A percentile compares a stretch with the other conserved stretches of the same genome.
Conservation (phyloP, 2,113 vertebrate species). For the Illadopsis cleaveri region DNA sequence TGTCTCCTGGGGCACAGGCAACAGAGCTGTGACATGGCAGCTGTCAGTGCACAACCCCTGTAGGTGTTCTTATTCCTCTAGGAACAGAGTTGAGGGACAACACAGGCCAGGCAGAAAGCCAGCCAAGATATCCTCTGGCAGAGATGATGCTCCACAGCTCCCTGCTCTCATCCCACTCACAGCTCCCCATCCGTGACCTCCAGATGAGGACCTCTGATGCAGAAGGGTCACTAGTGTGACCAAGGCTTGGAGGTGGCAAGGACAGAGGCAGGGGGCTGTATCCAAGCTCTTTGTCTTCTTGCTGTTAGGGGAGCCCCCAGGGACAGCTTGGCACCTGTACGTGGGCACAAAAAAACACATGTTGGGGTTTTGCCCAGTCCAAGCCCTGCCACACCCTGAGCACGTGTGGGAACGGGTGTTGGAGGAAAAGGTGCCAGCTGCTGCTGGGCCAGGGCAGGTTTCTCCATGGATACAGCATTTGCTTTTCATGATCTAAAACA, state of each 20-base stretch:
- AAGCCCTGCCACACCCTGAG: neutral
- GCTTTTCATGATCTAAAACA: neutral
- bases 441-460: neutral
- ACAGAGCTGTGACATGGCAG: neutral
- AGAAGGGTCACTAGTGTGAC: neutral
- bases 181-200: neutral
- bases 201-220: accelerated
- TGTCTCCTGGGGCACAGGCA: accelerated
- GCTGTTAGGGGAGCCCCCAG: neutral
- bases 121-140: neutral
- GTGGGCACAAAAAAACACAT: neutral
- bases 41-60: neutral
- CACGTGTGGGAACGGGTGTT: accelerated
- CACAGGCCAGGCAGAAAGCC: neutral
- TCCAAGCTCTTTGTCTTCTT: neutral
- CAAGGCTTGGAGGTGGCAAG: neutral
- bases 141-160: accelerated
- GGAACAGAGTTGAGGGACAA: neutral
- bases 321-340: neutral
- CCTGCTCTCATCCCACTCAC: neutral
- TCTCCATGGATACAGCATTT: neutral
- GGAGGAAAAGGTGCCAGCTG: neutral
- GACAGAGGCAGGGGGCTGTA: neutral
- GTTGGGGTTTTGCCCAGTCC: neutral
- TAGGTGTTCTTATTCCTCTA: neutral